Evolutionary conservation across 2,113 vertebrate genomes (phyloP).

Genomic region (Corythornis cristatus): DNA sequence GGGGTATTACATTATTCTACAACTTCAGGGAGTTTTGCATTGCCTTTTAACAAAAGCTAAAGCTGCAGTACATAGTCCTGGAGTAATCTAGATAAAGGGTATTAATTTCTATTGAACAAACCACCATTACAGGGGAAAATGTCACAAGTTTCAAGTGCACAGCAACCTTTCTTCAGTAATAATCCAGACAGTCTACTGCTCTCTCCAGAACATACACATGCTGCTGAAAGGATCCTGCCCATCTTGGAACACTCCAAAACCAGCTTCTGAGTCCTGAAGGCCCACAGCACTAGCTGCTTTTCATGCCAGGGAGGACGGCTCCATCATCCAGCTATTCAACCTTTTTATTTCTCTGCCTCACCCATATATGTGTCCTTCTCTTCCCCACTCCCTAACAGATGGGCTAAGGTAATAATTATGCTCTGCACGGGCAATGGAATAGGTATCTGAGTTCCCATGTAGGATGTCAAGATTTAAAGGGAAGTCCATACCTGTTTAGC

Average conservation of each 20-base stretch:
- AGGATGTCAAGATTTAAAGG: background rate
- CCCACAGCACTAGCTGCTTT: background rate
- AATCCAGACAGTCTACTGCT: background rate
- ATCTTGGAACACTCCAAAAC: background rate
- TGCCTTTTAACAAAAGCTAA: background rate
- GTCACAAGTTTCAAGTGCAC: background rate
- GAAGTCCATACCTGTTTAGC: constrained; percentile 87
- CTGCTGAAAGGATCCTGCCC: background rate
- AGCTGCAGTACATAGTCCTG: background rate
- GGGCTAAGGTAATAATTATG: background rate
- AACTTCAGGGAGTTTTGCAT: background rate
- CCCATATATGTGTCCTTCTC: rapidly evolving
- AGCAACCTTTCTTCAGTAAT: background rate
- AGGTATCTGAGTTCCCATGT: background rate
- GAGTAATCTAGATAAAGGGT: background rate
- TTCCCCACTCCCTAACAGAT: rapidly evolving
- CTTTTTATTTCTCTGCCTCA: background rate
- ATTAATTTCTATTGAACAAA: background rate
- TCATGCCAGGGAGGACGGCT: background rate
- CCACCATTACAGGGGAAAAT: background rate
- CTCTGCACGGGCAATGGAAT: background rate
- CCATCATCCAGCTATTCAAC: background rate
- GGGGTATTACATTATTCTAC: background rate
- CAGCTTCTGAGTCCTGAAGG: background rate
- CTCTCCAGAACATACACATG: rapidly evolving